Evolutionary conservation across 35 echinoderm and acorn worm genomes (phyloP), one percentile per base, ranked within the genome.

Genomic region (Ophiothrix spiculata): DNA sequence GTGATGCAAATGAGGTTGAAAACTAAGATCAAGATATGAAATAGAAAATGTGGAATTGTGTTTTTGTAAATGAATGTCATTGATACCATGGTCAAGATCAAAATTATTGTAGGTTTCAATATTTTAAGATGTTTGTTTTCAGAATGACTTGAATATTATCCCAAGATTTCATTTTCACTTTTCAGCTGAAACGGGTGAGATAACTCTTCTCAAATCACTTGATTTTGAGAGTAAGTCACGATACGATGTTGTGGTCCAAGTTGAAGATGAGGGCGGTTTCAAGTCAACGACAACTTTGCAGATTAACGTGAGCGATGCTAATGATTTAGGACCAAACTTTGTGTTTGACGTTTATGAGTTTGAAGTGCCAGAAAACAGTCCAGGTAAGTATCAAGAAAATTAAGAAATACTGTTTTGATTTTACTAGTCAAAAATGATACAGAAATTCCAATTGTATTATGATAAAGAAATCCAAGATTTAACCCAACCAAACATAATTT

Each of bases 261-360:
- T 80, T 19, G 80, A 87, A 25, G 78, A 91, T n/a, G 91, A 81
- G n/a, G 85, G 86, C 3, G 14, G 88, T 39, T 54, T 54, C 21
- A 79, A 29, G 0, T 45, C 74, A 23, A 90, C 40, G 29, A 84
- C 87, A 0, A 39, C 81, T 11, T 87, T 90, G 0, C 78, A 83
- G 17, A 82, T 97, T 31, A 78, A 80, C 31, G 74, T 97, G 23
- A 84, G 36, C 1, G 94, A 97, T 79, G 88, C 84, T 21, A 97
- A 93, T 33, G 80, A 93, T 78, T 74, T 90, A 35, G 64, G 36
- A 1, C 93, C 90, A 15, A 73, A 76, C 1, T 97, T 97, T 74
- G 32, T 82, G 1, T 39, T 23, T 2, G 40, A 80, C 32, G 85
- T 39, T 1, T 95, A 95, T 69, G 42, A 39, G 2, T 88, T 95